phyloP scores from a whole-genome alignment of 2,888 invertebrate species.

The Dicycla oo region DNA sequence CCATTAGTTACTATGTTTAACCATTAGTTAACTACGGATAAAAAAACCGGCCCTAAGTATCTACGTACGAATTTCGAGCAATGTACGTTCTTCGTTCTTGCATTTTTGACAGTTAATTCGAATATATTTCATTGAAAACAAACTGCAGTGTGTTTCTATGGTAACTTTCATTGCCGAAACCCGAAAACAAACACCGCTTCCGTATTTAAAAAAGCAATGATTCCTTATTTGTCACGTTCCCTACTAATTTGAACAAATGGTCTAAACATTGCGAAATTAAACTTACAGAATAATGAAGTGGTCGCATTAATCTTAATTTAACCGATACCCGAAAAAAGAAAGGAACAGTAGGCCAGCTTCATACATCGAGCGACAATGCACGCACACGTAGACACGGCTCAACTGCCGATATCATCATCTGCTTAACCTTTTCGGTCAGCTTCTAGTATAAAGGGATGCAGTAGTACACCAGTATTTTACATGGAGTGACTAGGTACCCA shows the following conservation, averaged over 20 bases:
- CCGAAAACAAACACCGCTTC: conserved; percentile 31
- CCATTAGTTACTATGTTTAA: too few relatives aligned
- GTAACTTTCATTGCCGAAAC: neutral
- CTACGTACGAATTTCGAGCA: neutral
- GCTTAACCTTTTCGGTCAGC: too few relatives aligned
- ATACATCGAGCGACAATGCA: neutral
- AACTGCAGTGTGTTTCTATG: neutral
- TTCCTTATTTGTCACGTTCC: conserved; percentile 79
- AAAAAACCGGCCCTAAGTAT: too few relatives aligned
- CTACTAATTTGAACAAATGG: conserved; percentile 86
- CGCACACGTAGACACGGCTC: neutral
- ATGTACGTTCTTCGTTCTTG: neutral
- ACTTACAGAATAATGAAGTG: conserved; percentile 86
- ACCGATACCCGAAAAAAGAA: conserved; percentile 63
- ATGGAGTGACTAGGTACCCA: too few relatives aligned
- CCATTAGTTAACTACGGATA: too few relatives aligned
- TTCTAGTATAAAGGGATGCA: too few relatives aligned
- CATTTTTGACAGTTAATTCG: neutral
- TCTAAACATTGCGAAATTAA: conserved; percentile 85
- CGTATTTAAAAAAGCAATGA: conserved; percentile 74
- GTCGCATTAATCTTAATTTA: conserved; percentile 87
- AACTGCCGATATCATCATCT: too few relatives aligned
- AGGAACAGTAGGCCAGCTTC: neutral
- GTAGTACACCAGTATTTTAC: too few relatives aligned
- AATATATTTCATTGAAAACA: neutral